Evolutionary conservation across 2,888 invertebrate genomes (phyloP), one percentile per base, ranked within the genome.

Genomic region (Siphlonurus alternatus): DNA sequence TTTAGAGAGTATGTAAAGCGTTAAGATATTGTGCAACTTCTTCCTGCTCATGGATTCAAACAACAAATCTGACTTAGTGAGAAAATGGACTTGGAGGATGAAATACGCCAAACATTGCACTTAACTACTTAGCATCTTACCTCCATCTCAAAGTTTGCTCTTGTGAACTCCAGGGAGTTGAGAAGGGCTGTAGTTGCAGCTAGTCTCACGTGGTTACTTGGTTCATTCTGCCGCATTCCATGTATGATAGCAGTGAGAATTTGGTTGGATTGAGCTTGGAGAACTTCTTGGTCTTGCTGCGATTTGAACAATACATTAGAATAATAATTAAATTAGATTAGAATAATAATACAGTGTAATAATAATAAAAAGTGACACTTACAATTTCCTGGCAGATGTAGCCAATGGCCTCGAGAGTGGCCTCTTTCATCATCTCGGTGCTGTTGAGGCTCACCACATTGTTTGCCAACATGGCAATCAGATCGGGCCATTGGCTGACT

Each of bases 201-300:
- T 63, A 97, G 80, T 67, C 93, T 83, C 2, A 99, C 98, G 76
- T 97, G 89, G 74, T 88, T 89, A 74, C 93, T 94, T 0, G 92
- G 87, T 74, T 96, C 96, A 66, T 88, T 88, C 70, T 89, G 89
- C 68, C 96, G 85, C 98, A 99, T 99, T 18, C 98, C 98, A 77
- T 97, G 94, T 63, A 99, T 94, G 70, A 99, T 99, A 22, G 99
- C 99, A 23, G 99, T 99, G 64, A 99, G 81, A 71, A 99, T 98
- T 71, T 90, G 89, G 78, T 99, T 98, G 25, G 96, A 93, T 74
- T 96, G 93, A 66, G 87, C 80, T 66, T 92, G 88, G 69, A 99
- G 78, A 24, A 95, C 93, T 71, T 94, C 93, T 63, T 93, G 91
- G 72, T 94, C 89, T 75, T 75, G 65, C 19, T 68, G 68, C 38